Evolutionary conservation across 2,888 invertebrate genomes (phyloP).

Genomic region (Epinotia brunnichana): DNA sequence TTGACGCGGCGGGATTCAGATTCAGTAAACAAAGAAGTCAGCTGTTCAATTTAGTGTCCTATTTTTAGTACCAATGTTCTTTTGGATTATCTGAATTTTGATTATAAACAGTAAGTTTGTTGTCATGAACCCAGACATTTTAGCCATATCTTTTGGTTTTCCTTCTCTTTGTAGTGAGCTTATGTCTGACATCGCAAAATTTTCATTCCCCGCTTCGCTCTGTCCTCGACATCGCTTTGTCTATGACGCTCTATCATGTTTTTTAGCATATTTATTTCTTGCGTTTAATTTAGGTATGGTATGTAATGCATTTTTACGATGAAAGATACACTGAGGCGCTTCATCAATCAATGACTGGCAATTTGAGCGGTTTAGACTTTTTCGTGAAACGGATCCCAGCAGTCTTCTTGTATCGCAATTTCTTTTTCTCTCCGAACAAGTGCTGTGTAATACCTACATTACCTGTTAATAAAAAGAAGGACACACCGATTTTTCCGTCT

Average conservation of each 20-base stretch:
- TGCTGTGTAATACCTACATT: not conserved
- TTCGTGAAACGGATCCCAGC: too few relatives aligned
- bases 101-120: not conserved
- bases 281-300: too few relatives aligned
- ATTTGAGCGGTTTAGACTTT: too few relatives aligned
- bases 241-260: too few relatives aligned
- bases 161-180: not conserved
- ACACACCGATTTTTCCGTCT: not conserved
- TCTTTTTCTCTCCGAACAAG: too few relatives aligned
- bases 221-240: too few relatives aligned
- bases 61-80: not conserved
- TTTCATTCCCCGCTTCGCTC: too few relatives aligned
- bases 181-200: not conserved
- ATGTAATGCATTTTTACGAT: too few relatives aligned
- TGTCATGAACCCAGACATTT: not conserved
- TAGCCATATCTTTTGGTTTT: not conserved
- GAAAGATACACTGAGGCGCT: too few relatives aligned
- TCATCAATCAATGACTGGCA: too few relatives aligned
- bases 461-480: not conserved
- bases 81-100: not conserved
- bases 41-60: not conserved
- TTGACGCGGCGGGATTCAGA: not conserved
- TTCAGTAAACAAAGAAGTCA: conserved; percentile 1
- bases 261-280: too few relatives aligned
- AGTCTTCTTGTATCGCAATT: too few relatives aligned